Percentiles rank a stretch among this genome's conserved stretches.
phyloP scores from a whole-genome alignment of 2,888 invertebrate genomes.

The Abscondita cerata region DNA sequence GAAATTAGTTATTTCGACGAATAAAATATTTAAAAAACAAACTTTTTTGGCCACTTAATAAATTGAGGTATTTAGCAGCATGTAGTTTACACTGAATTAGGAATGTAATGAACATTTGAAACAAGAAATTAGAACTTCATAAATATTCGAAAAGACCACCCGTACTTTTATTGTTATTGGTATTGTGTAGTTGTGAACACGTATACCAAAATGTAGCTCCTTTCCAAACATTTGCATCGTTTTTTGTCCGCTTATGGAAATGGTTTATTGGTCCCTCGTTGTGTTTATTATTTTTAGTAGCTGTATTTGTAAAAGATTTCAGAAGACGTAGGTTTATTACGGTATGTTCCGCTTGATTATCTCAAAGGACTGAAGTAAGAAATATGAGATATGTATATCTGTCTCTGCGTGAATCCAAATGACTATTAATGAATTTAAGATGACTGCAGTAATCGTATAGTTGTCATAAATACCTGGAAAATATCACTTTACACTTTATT shows the following conservation, averaged over 20 bases:
- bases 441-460: slow-evolving; percentile 49
- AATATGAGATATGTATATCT: slow-evolving; percentile 49
- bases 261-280: slow-evolving; percentile 25
- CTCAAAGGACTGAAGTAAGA: slow-evolving; percentile 36
- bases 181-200: slow-evolving; percentile 33
- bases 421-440: slow-evolving; percentile 51
- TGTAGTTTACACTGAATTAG: too few species aligned
- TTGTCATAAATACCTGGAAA: slow-evolving; percentile 53
- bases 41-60: too few species aligned
- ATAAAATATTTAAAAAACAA: too few species aligned
- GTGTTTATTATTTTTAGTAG: slow-evolving; percentile 19
- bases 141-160: slow-evolving; percentile 28
- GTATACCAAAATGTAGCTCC: slow-evolving; percentile 28
- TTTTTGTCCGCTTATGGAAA: slow-evolving; percentile 30
- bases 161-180: slow-evolving; percentile 29
- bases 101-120: slow-evolving; percentile 2
- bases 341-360: slow-evolving; percentile 19
- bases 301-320: not conserved
- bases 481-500: slow-evolving; percentile 59
- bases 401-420: slow-evolving; percentile 52
- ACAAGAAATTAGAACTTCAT: slow-evolving; percentile 23
- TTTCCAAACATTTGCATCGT: slow-evolving; percentile 34
- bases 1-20: too few species aligned
- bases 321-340: slow-evolving; percentile 3
- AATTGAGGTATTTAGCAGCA: too few species aligned